Evolutionary conservation across 30 jellyfish, hydroid and myxozoan genomes (phyloP).

Genomic region (Sanderia malayensis): DNA sequence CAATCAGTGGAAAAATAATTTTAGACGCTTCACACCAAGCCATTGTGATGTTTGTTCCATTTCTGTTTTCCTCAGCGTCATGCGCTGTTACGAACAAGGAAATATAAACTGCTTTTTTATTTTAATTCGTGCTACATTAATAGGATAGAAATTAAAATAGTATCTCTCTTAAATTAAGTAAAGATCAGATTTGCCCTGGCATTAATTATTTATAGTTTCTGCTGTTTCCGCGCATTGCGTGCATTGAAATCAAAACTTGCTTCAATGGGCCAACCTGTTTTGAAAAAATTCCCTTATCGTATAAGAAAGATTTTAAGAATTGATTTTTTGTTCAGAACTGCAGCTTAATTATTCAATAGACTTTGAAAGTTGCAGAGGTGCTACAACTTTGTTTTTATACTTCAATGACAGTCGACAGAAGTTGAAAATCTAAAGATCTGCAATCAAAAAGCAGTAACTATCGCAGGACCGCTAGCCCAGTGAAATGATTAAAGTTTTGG

Average conservation of each 20-base stretch:
- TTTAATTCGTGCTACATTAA: not conserved
- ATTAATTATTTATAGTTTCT: not conserved
- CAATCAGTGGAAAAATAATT: not conserved
- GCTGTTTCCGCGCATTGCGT: not conserved
- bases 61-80: too few species aligned
- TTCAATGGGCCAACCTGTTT: slow-evolving; percentile 4
- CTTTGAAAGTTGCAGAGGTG: too few species aligned
- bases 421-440: too few species aligned
- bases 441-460: too few species aligned
- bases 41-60: not conserved
- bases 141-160: not conserved
- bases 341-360: too few species aligned
- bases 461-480: too few species aligned
- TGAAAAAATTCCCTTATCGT: not conserved
- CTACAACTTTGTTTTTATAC: too few species aligned
- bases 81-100: too few species aligned
- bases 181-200: not conserved
- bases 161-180: not conserved
- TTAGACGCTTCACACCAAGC: not conserved
- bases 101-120: too few species aligned
- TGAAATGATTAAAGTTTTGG: too few species aligned
- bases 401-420: too few species aligned
- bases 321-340: too few species aligned
- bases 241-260: not conserved
- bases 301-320: not conserved